Conservation (phyloP, 92 coral and sea anemone species). For the Palythoa heliodiscus region DNA sequence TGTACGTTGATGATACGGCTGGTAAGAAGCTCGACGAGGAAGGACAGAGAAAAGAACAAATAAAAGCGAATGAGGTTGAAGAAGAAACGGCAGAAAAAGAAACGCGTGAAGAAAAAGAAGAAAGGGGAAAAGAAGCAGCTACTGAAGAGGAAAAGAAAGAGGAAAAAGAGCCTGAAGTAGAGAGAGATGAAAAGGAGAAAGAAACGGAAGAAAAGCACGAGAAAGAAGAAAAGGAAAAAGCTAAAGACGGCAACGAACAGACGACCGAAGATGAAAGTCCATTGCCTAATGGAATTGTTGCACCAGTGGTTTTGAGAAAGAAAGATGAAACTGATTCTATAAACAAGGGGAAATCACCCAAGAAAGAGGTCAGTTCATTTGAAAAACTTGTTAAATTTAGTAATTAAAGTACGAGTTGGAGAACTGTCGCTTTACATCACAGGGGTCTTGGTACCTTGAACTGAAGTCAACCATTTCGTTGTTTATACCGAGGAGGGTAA, state of each 20-base stretch:
- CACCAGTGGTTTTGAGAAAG: slow-evolving; percentile 38
- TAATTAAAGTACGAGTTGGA: not conserved
- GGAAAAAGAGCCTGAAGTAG: not conserved
- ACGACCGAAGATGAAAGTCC: slow-evolving; percentile 32
- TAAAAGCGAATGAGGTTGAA: slow-evolving; percentile 3
- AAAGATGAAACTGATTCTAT: slow-evolving; percentile 40
- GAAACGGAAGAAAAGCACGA: slow-evolving; percentile 37
- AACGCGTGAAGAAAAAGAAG: slow-evolving; percentile 40
- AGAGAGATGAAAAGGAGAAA: slow-evolving; percentile 50
- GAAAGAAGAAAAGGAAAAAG: slow-evolving; percentile 42
- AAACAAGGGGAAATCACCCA: slow-evolving; percentile 9
- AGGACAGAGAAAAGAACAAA: slow-evolving; percentile 19
- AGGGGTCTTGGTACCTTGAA: not conserved
- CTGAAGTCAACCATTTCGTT: too few relatives aligned
- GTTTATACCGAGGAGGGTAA: too few relatives aligned
- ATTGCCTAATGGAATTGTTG: slow-evolving; percentile 56
- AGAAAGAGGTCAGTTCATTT: slow-evolving; percentile 54
- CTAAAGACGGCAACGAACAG: slow-evolving; percentile 31
- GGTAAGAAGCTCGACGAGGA: not conserved
- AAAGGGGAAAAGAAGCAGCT: slow-evolving; percentile 10
- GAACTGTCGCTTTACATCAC: not conserved
- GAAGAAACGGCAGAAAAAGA: not conserved
- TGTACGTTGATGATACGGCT: not conserved
- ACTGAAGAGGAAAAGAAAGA: not conserved
- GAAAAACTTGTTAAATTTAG: not conserved